These are phyloP conservation scores for Plectrocnemia conspersa DNA, from an alignment of 1,140 invertebrate species.

Conservation along the genomic window DNA sequence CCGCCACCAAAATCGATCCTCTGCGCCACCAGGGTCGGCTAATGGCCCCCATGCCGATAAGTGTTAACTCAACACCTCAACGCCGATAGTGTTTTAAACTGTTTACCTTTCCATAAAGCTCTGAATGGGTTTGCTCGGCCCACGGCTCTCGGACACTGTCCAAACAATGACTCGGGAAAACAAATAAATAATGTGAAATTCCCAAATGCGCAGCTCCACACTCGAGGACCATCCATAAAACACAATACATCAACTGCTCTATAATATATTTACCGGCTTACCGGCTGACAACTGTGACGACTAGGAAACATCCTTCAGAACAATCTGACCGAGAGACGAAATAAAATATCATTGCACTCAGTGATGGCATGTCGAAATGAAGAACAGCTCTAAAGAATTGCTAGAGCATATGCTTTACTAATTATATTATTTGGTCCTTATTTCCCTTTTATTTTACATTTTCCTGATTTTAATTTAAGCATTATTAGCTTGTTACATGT, in stretches of 20 bases:
- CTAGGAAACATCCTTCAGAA: no score
- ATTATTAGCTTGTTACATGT: no score
- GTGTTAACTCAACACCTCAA: conserved; percentile 35
- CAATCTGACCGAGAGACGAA: no score
- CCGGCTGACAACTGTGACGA: background rate
- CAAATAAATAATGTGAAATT: conserved; percentile 36
- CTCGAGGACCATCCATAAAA: conserved; percentile 17
- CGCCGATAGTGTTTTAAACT: conserved; percentile 36
- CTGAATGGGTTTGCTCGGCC: conserved; percentile 34
- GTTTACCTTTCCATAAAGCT: conserved; percentile 34
- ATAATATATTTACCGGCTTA: conserved; percentile 17
- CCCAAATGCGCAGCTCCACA: conserved; percentile 20
- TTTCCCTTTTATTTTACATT: no score
- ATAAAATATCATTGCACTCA: no score
- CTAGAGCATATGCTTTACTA: no score
- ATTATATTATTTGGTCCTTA: no score
- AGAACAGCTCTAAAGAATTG: no score
- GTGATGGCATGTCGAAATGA: no score
- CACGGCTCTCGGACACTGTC: conserved; percentile 29
- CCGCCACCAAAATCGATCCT: conserved; percentile 3
- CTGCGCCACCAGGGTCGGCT: conserved; percentile 16
- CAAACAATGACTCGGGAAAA: conserved; percentile 35
- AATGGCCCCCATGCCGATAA: conserved; percentile 33
- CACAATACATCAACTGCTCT: conserved; percentile 15
- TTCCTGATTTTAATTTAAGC: no score